Evolutionary conservation across 2,797 vertebrate genomes (phyloP).

Genomic region (Pagetopsis macropterus): DNA sequence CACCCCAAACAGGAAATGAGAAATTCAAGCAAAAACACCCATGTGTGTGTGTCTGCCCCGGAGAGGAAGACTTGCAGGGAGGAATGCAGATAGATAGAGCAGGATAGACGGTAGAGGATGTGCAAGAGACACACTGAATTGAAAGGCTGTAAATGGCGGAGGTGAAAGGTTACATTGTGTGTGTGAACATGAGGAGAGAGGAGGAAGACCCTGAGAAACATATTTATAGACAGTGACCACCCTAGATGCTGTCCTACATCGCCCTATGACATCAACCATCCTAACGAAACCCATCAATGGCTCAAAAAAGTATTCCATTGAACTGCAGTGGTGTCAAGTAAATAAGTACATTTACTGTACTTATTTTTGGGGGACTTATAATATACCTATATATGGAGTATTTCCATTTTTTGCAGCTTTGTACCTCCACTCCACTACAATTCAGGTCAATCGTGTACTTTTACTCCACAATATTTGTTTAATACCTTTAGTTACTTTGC

Average conservation of each 20-base stretch:
- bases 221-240: slow-evolving; percentile 64
- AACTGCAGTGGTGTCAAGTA: not conserved
- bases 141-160: slow-evolving; percentile 35
- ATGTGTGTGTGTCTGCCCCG: slow-evolving; percentile 54
- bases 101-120: slow-evolving; percentile 45
- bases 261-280: slow-evolving; percentile 42
- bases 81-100: slow-evolving; percentile 51
- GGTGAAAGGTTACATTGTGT: slow-evolving; percentile 41
- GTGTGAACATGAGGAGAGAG: slow-evolving; percentile 14
- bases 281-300: slow-evolving; percentile 13
- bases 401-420: too few species aligned
- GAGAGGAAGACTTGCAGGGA: slow-evolving; percentile 39
- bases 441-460: too few species aligned
- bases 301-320: slow-evolving; percentile 7
- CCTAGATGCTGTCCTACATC: slow-evolving; percentile 35
- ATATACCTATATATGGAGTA: too few species aligned
- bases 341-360: too few species aligned
- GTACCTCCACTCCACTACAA: too few species aligned
- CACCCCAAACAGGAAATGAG: slow-evolving; percentile 87
- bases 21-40: slow-evolving; percentile 76
- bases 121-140: slow-evolving; percentile 59
- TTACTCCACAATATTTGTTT: too few species aligned
- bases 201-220: slow-evolving; percentile 19
- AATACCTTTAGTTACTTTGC: too few species aligned
- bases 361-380: too few species aligned